phyloP scores from a whole-genome alignment of 2,113 vertebrate species.

The Sinocyclocheilus maitianheensis region DNA sequence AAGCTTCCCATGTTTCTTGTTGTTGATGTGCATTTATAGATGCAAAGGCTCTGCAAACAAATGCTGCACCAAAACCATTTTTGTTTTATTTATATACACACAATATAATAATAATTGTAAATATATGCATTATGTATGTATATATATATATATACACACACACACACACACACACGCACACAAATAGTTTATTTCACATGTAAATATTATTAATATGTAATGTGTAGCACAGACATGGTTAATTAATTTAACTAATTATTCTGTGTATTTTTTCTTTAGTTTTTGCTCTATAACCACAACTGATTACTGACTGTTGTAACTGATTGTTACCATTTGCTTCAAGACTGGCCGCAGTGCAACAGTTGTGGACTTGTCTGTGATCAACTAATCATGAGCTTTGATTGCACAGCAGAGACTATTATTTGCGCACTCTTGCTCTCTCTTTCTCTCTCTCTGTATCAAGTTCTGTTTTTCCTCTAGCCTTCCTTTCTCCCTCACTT shows the following conservation, averaged over 20 bases:
- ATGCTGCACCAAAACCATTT: too few species aligned
- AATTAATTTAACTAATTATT: background rate
- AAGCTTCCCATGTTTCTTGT: background rate
- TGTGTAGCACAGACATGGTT: background rate
- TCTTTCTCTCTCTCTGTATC: background rate
- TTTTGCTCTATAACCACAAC: background rate
- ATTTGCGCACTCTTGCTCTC: background rate
- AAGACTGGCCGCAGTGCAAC: slow-evolving; percentile 9
- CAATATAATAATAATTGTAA: too few species aligned
- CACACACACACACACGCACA: too few species aligned
- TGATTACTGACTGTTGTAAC: slow-evolving; percentile 5
- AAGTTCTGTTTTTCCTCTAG: slow-evolving; percentile 1
- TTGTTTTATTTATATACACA: too few species aligned
- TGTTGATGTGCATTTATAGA: background rate
- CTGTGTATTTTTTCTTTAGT: background rate
- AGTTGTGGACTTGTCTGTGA: slow-evolving; percentile 20
- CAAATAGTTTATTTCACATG: too few species aligned
- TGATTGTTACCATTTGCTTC: slow-evolving; percentile 30
- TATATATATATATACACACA: too few species aligned
- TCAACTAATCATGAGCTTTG: slow-evolving; percentile 36
- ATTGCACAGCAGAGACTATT: slow-evolving; percentile 34
- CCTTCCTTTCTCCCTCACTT: slow-evolving; percentile 29
- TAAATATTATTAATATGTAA: too few species aligned
- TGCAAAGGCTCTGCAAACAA: too few species aligned
- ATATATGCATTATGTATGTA: too few species aligned